phyloP scores from a whole-genome alignment of 2,797 vertebrate genomes.

The Scolopax rusticola region DNA sequence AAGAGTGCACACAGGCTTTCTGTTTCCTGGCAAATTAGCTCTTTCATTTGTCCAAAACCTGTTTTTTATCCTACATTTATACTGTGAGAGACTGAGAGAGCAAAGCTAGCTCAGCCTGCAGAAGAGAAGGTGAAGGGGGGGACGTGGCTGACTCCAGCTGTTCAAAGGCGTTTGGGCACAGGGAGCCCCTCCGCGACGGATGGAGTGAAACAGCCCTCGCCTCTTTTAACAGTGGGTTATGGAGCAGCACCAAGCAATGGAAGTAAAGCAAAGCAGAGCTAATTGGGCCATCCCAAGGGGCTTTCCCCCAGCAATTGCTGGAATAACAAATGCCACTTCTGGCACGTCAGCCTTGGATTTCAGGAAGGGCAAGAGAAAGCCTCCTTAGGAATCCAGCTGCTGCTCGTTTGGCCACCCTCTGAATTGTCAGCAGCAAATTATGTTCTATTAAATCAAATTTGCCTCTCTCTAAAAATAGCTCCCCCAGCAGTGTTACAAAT shows the following conservation, averaged over 20 bases:
- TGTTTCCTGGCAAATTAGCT: not conserved
- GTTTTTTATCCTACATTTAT: not conserved
- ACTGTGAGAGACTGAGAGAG: not conserved
- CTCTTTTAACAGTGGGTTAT: rapidly evolving
- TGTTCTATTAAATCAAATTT: conserved; percentile 67
- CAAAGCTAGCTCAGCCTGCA: not conserved
- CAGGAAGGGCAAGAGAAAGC: conserved; percentile 45
- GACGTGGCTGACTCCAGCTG: not conserved
- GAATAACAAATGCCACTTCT: conserved; percentile 43
- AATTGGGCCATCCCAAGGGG: conserved; percentile 16
- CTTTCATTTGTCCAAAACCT: not conserved
- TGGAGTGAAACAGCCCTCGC: rapidly evolving
- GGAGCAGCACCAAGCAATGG: not conserved
- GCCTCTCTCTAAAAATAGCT: conserved; percentile 68
- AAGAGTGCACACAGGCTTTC: rapidly evolving
- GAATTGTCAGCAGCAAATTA: conserved; percentile 68
- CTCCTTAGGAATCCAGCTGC: conserved; percentile 68
- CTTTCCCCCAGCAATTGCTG: conserved; percentile 35
- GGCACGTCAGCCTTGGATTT: not conserved
- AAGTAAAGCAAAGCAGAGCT: not conserved
- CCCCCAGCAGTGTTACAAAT: conserved; percentile 37
- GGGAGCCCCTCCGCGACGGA: rapidly evolving
- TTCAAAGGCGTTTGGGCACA: rapidly evolving
- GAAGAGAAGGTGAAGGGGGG: not conserved
- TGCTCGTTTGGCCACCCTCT: conserved; percentile 23